Evolutionary conservation across 2,113 vertebrate species (phyloP), one percentile per base, ranked within the genome.

Genomic region (Dendrocopos noguchii): DNA sequence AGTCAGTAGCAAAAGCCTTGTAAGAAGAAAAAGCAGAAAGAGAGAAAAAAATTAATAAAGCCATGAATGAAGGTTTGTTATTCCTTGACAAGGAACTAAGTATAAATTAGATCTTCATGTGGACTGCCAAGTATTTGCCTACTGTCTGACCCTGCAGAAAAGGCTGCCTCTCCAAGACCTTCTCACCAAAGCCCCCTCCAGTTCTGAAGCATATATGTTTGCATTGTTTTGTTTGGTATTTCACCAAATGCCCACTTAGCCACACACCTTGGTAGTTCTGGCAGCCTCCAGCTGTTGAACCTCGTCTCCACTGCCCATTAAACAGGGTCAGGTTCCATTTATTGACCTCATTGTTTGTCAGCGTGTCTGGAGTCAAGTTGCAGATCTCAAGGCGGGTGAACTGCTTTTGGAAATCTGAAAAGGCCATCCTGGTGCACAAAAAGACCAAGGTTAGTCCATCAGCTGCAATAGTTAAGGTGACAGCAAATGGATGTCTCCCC

Each of bases 381-480:
- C 99, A 99, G 94, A 99, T 98, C 95, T 99, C 98, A 92, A 99
- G 94, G 3, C 44, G 94, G 36, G 98, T 98, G 88, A 98, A 99
- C 4, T 99, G 97, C 73, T 44, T 97, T 63, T 97, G 84, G 91
- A 99, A 99, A 84, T 99, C 98, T 0, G 95, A 91, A 87, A 98
- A 99, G 7, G 98, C 96, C 98, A 99, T 99, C 99, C 98, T 99
- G 88, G 47, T 16, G 71, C 18, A 65, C 44, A 64, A 80, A 80
- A 70, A 94, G 52, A 59, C 4, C 9, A 15, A 25, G 27, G 44
- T 84, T 55, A 77, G 25, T 42, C 50, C 44, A n/a, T 63, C 50
- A 86, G 22, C 53, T 31, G 42, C 17, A 81, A 78, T 25, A 80
- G 59, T 13, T 2, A 0, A 74, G 53, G 6, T 2, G 1, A 18